Base-by-base conservation (phyloP, 2,888 invertebrate species). In the Frankliniella fusca region DNA sequence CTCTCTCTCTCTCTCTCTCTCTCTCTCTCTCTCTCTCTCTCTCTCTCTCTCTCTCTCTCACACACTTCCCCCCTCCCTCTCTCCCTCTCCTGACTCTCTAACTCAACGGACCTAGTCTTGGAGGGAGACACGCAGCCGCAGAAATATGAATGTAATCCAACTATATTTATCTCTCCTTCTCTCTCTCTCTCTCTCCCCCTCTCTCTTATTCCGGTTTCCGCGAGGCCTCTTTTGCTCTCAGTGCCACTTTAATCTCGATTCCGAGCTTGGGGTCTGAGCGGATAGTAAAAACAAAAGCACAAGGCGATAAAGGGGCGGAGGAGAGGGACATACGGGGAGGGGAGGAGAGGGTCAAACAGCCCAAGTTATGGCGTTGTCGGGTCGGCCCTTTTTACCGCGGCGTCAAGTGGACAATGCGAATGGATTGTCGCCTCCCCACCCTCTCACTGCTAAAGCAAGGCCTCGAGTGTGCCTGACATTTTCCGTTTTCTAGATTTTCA, bases 191-290 rank as follows among this genome's bases (percentile, higher is more conserved):
- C 38, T 38, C 38, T 38, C 38, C 5, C 38, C 5, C 38, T 38
- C 38, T 38, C 38, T 38, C 38, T 38, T 5, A 18, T n/a, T 15
- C 61, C 7, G 61, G 61, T n/a, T 61, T 61, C n/a, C 15, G 61
- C n/a, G n/a, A n/a, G n/a, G n/a, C 61, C 61, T 20, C 61, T n/a
- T 18, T 15, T 61, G 38, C 38, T 38, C 38, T 38, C 38, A 18
- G 61, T 5, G 70, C 70, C 27, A 76, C 70, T 76, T 76, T 76
- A 76, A 76, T 76, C 70, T 76, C 70, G 70, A 27, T 27, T 38
- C 70, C 70, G 61, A 18, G 61, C 54, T 76, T 23, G 27, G 27
- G 27, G 70, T 10, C 10, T 9, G 70, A 76, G 27, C 61, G 61
- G 61, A 61, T 61, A 61, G 61, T 61, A 61, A 61, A 38, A 61